Percentiles rank a stretch among this genome's conserved stretches.
These are phyloP conservation scores for Cyprinodon diabolis DNA, from an alignment of 2,797 vertebrate species.

Conservation along the genomic window DNA sequence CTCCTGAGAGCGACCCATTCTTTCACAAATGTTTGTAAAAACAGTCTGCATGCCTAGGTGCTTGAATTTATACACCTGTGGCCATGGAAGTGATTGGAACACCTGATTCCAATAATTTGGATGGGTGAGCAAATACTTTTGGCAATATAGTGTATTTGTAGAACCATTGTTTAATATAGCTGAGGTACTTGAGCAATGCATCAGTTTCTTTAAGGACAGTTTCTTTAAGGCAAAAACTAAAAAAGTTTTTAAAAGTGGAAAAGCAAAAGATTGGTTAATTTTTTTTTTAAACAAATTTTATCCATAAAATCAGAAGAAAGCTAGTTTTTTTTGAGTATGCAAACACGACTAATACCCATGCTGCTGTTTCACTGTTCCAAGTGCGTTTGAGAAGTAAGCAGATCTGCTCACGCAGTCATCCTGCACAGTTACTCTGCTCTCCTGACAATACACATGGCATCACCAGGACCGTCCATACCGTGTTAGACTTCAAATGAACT, in stretches of 20 bases:
- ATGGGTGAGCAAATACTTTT: too few species aligned
- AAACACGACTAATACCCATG: background rate
- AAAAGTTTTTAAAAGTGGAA: background rate
- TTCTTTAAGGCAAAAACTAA: too few species aligned
- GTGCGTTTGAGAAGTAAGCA: slow-evolving; percentile 29
- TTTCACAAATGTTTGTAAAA: too few species aligned
- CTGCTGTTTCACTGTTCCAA: background rate
- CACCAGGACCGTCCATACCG: slow-evolving; percentile 60
- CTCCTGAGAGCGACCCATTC: too few species aligned
- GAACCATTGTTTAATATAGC: too few species aligned
- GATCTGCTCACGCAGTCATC: slow-evolving; percentile 46
- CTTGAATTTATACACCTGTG: too few species aligned
- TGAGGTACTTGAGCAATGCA: too few species aligned
- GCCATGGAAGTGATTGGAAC: too few species aligned
- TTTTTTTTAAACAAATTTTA: background rate
- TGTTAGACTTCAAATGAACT: slow-evolving; percentile 78
- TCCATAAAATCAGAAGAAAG: background rate
- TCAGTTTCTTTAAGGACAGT: too few species aligned
- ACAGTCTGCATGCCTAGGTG: too few species aligned
- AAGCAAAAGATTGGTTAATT: background rate
- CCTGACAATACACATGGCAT: slow-evolving; percentile 65
- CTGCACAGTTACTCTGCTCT: slow-evolving; percentile 38
- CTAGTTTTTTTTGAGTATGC: background rate
- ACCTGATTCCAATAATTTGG: too few species aligned
- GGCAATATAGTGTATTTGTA: too few species aligned